These are phyloP conservation scores for Baryphthengus martii DNA, from an alignment of 2,113 vertebrate genomes.

Conservation along the genomic window DNA sequence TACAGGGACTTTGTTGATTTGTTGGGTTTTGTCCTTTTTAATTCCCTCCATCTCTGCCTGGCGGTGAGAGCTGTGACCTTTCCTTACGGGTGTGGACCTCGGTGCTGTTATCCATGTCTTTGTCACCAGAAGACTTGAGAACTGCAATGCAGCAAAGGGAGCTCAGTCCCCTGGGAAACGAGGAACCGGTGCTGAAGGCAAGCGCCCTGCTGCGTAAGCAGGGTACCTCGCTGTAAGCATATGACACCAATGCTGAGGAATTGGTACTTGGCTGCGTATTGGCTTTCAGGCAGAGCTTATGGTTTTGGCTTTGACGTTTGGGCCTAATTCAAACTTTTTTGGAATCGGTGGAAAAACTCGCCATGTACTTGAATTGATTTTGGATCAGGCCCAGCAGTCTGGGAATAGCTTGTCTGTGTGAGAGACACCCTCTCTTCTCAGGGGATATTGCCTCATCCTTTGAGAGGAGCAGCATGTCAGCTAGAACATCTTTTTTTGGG, in stretches of 20 bases:
- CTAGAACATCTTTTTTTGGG: background rate
- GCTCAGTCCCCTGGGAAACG: background rate
- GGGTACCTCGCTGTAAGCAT: background rate
- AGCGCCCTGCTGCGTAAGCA: constrained; percentile 4
- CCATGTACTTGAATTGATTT: constrained; percentile 30
- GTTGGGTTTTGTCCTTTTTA: background rate
- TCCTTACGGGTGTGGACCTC: background rate
- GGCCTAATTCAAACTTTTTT: constrained; percentile 34
- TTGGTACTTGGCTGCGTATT: background rate
- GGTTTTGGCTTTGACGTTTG: constrained; percentile 41
- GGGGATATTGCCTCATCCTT: background rate
- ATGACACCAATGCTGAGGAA: background rate
- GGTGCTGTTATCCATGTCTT: background rate
- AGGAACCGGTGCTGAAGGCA: background rate
- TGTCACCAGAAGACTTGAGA: background rate
- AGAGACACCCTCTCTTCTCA: constrained; percentile 25
- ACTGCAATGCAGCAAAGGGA: constrained; percentile 28
- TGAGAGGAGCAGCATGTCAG: background rate
- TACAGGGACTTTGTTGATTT: background rate
- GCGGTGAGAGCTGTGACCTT: background rate
- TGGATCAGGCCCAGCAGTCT: background rate
- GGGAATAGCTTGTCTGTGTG: background rate
- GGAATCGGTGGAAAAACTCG: background rate
- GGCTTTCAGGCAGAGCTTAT: constrained; percentile 43
- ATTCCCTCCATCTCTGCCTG: background rate